A percentile compares a stretch with the other conserved stretches of the same genome.
Conservation (phyloP, 2,797 vertebrate genomes). For the Thalassophryne amazonica region DNA sequence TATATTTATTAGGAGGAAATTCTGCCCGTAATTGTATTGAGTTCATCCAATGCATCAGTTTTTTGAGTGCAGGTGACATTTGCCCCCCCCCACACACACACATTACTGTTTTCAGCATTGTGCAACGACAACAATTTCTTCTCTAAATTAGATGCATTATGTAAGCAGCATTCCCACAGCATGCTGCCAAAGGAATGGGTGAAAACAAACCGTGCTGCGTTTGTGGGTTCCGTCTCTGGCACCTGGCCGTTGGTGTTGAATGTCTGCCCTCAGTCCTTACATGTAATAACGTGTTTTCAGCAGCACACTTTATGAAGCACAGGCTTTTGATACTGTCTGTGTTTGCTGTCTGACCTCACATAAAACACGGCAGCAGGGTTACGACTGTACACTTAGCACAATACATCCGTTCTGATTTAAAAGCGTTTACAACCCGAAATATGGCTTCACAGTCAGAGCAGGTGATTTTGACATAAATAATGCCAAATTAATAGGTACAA, state of each 20-base stretch:
- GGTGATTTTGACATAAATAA: no score
- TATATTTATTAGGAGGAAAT: no score
- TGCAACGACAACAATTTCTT: background rate
- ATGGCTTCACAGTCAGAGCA: no score
- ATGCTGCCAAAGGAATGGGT: background rate
- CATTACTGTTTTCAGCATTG: background rate
- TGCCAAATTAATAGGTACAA: no score
- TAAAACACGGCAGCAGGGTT: background rate
- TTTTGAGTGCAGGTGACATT: no score
- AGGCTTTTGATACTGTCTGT: constrained; percentile 25
- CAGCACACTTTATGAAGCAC: constrained; percentile 24
- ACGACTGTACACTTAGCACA: constrained; percentile 26
- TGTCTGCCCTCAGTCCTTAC: constrained; percentile 16
- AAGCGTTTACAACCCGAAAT: no score
- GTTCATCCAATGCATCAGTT: no score
- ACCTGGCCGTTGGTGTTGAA: constrained; percentile 7
- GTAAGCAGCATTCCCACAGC: background rate
- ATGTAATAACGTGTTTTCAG: constrained; percentile 23
- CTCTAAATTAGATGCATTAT: background rate
- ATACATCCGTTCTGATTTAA: no score
- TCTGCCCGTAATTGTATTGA: no score
- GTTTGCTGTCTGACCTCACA: constrained; percentile 12
- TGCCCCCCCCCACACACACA: background rate
- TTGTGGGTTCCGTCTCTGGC: background rate
- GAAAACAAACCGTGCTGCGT: constrained; percentile 12